Conservation (phyloP, 2,888 invertebrate species). For the Callimorpha dominula region DNA sequence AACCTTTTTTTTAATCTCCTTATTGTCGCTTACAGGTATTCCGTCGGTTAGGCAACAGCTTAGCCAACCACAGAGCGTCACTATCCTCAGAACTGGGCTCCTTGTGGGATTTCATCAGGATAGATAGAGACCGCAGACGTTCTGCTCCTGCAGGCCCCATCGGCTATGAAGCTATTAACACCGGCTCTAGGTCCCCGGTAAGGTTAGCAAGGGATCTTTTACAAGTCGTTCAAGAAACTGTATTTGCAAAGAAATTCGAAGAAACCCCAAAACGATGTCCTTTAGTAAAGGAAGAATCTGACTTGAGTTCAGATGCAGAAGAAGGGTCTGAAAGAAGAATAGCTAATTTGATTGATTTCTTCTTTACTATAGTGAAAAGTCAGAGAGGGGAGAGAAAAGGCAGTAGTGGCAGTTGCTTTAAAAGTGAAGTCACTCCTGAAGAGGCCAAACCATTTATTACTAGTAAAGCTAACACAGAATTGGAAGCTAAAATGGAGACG, state of each 20-base stretch:
- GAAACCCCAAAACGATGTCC: conserved; percentile 75
- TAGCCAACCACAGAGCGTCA: conserved; percentile 81
- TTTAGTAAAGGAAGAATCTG: conserved; percentile 80
- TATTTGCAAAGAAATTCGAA: conserved; percentile 72
- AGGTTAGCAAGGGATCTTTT: conserved; percentile 77
- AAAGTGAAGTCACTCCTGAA: conserved; percentile 73
- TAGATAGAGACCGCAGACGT: conserved; percentile 71
- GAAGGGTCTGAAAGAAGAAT: conserved; percentile 77
- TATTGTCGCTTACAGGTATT: conserved; percentile 64
- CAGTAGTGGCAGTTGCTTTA: conserved; percentile 80
- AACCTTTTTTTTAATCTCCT: not conserved
- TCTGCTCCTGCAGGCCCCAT: conserved; percentile 68
- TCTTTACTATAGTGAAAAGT: conserved; percentile 83
- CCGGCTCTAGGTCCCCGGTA: conserved; percentile 72
- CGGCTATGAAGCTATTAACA: conserved; percentile 65
- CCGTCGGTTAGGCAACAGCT: conserved; percentile 77
- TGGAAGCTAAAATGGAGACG: conserved; percentile 84
- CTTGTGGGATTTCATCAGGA: conserved; percentile 79
- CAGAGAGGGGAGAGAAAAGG: conserved; percentile 79
- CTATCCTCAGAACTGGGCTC: conserved; percentile 80
- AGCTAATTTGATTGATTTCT: conserved; percentile 82
- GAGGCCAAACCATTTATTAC: conserved; percentile 67
- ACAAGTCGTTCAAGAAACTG: conserved; percentile 82
- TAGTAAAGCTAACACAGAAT: conserved; percentile 72
- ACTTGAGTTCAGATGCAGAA: conserved; percentile 76